Percentiles rank a stretch among this genome's conserved stretches.
phyloP scores from a whole-genome alignment of 2,888 invertebrate genomes.

The Limenitis camilla region DNA sequence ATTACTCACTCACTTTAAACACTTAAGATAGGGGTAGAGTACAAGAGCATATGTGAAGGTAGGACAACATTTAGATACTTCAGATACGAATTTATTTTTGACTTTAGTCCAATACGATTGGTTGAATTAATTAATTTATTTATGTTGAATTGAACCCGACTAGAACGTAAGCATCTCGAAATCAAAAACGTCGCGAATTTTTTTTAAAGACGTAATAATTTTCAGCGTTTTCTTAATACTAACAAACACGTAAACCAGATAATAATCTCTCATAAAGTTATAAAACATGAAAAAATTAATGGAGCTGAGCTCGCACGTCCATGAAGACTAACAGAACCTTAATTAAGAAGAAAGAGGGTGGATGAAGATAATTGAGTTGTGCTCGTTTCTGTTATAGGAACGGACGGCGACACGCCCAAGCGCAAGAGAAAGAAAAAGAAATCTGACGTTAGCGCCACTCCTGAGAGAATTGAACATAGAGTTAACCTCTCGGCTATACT shows the following conservation, averaged over 20 bases:
- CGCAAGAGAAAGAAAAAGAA: slow-evolving; percentile 61
- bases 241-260: not conserved
- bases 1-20: too few relatives aligned
- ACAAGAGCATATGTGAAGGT: too few relatives aligned
- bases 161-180: too few relatives aligned
- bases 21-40: too few relatives aligned
- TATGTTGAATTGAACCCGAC: too few relatives aligned
- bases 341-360: slow-evolving; percentile 39
- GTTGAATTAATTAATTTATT: too few relatives aligned
- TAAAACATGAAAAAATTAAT: not conserved
- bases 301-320: slow-evolving; percentile 22
- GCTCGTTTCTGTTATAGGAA: slow-evolving; percentile 71
- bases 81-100: too few relatives aligned
- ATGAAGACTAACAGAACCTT: slow-evolving; percentile 26
- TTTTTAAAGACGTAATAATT: not conserved
- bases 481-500: slow-evolving; percentile 64
- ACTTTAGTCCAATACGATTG: too few relatives aligned
- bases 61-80: too few relatives aligned
- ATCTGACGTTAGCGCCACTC: slow-evolving; percentile 60
- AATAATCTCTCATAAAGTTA: not conserved
- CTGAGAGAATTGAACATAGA: slow-evolving; percentile 66
- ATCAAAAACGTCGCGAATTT: too few relatives aligned
- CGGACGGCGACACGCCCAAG: slow-evolving; percentile 52
- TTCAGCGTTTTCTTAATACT: slow-evolving; percentile 12
- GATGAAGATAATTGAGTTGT: slow-evolving; percentile 62